A percentile compares a stretch with the other conserved stretches of the same genome.
Conservation (phyloP, 2,888 invertebrate species). For the Marasmarcha lunaedactyla region DNA sequence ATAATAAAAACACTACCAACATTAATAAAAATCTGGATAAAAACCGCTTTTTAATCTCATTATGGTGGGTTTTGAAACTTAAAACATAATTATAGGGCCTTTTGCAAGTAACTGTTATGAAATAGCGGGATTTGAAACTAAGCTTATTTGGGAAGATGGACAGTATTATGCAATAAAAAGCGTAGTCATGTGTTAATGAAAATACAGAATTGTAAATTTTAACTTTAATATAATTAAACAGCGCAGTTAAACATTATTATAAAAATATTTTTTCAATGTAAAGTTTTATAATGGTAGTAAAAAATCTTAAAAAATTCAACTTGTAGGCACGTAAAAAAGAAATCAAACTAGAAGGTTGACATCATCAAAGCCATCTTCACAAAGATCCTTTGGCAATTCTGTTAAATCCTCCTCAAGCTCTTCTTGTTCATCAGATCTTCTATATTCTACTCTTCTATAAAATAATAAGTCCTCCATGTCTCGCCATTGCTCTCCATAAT, state of each 20-base stretch:
- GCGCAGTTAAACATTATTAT: no score
- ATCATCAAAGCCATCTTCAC: constrained; percentile 6
- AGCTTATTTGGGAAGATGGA: neutral
- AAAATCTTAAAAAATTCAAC: no score
- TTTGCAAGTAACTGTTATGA: constrained; percentile 4
- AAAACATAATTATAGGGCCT: neutral
- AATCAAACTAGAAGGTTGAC: constrained; percentile 3
- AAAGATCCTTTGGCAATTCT: constrained; percentile 6
- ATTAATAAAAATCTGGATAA: constrained; percentile 1
- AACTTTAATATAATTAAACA: no score
- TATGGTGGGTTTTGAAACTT: neutral
- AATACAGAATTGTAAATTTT: no score
- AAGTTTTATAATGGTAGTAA: no score
- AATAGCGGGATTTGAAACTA: constrained; percentile 7
- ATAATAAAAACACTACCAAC: neutral
- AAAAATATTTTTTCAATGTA: no score
- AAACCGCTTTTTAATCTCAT: neutral
- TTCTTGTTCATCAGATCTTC: constrained; percentile 5
- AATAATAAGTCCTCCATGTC: constrained; percentile 7
- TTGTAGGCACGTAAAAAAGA: no score
- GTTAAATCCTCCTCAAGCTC: constrained; percentile 6
- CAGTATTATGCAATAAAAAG: no score
- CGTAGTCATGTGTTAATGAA: no score
- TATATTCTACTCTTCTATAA: constrained; percentile 7
- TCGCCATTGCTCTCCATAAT: constrained; percentile 9